phyloP scores from a whole-genome alignment of 2,888 invertebrate species.

The Amiota minor region DNA sequence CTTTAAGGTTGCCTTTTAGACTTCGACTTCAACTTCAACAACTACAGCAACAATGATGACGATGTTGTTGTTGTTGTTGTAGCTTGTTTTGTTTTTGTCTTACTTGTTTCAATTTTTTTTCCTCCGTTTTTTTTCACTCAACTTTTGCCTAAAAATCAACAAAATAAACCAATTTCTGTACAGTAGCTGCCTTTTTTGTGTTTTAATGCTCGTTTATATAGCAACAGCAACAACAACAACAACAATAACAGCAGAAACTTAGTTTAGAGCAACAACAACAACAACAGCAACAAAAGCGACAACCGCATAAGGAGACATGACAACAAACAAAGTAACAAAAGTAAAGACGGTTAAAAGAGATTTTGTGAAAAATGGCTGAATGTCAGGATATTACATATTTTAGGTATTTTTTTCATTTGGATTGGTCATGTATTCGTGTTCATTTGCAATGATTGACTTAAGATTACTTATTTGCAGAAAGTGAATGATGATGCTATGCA shows the following conservation, averaged over 20 bases:
- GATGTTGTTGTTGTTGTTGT: conserved; percentile 30
- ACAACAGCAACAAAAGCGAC: conserved; percentile 20
- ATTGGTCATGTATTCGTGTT: too few relatives aligned
- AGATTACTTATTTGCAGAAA: too few relatives aligned
- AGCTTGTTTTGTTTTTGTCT: conserved; percentile 19
- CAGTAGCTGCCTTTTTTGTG: conserved; percentile 66
- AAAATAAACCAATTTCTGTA: conserved; percentile 65
- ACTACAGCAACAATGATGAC: background rate
- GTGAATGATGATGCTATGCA: too few relatives aligned
- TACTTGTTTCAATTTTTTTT: conserved; percentile 16
- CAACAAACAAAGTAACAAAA: too few relatives aligned
- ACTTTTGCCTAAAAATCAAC: conserved; percentile 50
- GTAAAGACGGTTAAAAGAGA: background rate
- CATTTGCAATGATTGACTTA: too few relatives aligned
- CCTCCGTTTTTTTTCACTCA: conserved; percentile 29
- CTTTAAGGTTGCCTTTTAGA: background rate
- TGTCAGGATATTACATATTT: background rate
- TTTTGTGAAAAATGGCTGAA: conserved; percentile 2
- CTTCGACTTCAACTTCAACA: background rate
- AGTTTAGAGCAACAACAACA: conserved; percentile 1
- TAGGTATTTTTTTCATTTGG: background rate
- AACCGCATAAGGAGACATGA: background rate
- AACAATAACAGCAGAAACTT: conserved; percentile 25
- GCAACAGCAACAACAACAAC: conserved; percentile 42
- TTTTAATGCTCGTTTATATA: conserved; percentile 68